Evolutionary conservation across 2,797 vertebrate species (phyloP), one percentile per base, ranked within the genome.

Genomic region (Mus spretus): DNA sequence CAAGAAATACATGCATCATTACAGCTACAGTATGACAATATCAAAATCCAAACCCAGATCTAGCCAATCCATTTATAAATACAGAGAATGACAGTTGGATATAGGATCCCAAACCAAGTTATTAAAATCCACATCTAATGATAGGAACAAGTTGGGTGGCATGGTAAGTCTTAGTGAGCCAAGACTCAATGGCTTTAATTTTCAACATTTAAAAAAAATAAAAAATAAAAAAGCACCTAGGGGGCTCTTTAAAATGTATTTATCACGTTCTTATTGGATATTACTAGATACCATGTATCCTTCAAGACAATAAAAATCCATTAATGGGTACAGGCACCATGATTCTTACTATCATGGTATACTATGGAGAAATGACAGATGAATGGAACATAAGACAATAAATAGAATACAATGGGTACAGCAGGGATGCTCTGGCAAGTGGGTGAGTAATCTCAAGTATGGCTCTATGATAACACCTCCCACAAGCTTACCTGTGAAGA

Each of bases 291-390:
- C 9, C 50, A 95, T 22, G 3, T 44, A 78, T 44, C 31, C 0
- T 87, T 65, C 20, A 89, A 89, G 57, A 82, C 3, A 57, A 10
- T 63, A 94, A 65, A 80, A 93, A 96, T 92, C 77, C 40, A 88
- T 61, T 22, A 47, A 9, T 2, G 37, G 24, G 44, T 28, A 91
- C 40, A 75, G 12, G 59, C 94, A 31, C 57, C 92, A 92, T 24
- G 15, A 77, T 44, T 80, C 8, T 19, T 79, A 6, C 34, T 24
- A 28, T 87, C 61, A 79, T 10, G 31, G 14, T 7, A 59, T 75
- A 75, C 72, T 74, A 65, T 5, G 1, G 34, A 26, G 63, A 61
- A 57, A 3, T 74, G 65, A 83, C 2, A 83, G 44, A 34, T 14
- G 61, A 78, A 44, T 1, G 22, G 67, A 93, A 55, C 8, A 10